Evolutionary conservation across 2,888 invertebrate species (phyloP).

Genomic region (Ceriagrion tenellum): DNA sequence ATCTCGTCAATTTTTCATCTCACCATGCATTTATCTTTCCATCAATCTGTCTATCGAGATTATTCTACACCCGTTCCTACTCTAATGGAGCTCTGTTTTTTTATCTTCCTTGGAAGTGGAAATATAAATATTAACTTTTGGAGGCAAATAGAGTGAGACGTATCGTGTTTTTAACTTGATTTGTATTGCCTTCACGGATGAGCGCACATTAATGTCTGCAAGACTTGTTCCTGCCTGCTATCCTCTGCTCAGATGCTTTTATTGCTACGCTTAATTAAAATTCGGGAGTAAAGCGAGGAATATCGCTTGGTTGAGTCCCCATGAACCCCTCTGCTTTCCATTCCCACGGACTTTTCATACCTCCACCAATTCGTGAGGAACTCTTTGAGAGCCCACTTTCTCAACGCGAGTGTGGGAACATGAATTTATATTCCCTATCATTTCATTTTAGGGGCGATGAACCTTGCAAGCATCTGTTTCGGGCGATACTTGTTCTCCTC

Average conservation of each 20-base stretch:
- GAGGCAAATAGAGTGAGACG: neutral
- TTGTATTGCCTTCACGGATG: neutral
- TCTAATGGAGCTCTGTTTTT: neutral
- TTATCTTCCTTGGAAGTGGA: neutral
- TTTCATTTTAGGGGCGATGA: neutral
- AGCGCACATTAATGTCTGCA: neutral
- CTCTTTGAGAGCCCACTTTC: neutral
- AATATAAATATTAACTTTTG: neutral
- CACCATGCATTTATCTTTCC: too few relatives aligned
- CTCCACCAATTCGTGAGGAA: neutral
- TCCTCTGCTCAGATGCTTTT: neutral
- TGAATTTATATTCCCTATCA: neutral
- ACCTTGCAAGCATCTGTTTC: neutral
- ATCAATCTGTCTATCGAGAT: too few relatives aligned
- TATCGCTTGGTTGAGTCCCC: neutral
- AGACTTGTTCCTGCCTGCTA: neutral
- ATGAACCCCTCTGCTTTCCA: neutral
- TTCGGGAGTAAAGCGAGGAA: neutral
- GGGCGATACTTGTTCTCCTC: neutral
- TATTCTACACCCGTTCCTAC: neutral
- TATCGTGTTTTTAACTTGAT: neutral
- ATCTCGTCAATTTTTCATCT: too few relatives aligned
- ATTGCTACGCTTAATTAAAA: neutral
- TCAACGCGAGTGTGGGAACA: neutral
- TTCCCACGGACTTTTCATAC: neutral